Evolutionary conservation across 2,113 vertebrate species (phyloP), one percentile per base, ranked within the genome.

Genomic region (Pyxicephalus adspersus): DNA sequence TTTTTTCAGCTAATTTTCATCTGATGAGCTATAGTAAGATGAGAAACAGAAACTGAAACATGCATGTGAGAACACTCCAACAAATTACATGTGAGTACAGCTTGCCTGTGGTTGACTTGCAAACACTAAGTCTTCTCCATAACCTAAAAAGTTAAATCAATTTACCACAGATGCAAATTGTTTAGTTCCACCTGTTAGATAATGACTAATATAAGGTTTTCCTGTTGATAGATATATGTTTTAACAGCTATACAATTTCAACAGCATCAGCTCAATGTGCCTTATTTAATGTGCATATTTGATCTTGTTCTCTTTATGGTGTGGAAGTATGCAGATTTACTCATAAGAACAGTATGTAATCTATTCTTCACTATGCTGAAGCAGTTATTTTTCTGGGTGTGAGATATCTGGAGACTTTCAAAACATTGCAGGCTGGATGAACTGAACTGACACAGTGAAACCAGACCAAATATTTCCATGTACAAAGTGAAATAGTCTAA

Each of bases 161-260:
- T 20, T 51, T 9, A 29, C 28, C 8, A 65, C 28, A 61, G 3
- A 74, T 61, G 22, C 38, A 76, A 26, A 76, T 63, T 28, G 18
- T 63, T 60, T n/a, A 50, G 76, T 78, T 78, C 26, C 76, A 57
- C 76, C 64, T 78, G 76, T 67, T 29, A 67, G 25, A 52, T 78
- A 38, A 31, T 20, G 50, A 67, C 28, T 67, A 54, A 28, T 34
- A 13, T 57, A 77, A 66, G 34, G 50, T 13, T 17, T 57, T 66
- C 17, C 51, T 67, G 64, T 54, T 78, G 64, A 34, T 55, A 20
- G 61, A 66, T 28, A 18, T 11, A 66, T 66, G 60, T 22, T 77
- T 73, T 77, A 52, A 13, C 63, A 77, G 45, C 64, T 23, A 22
- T 23, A 38, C 2, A 25, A 54, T 74, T 73, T 58, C 28, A 38